These are phyloP conservation scores for Ennomos fuscantarius DNA, from an alignment of 2,888 invertebrate species.

Conservation along the genomic window DNA sequence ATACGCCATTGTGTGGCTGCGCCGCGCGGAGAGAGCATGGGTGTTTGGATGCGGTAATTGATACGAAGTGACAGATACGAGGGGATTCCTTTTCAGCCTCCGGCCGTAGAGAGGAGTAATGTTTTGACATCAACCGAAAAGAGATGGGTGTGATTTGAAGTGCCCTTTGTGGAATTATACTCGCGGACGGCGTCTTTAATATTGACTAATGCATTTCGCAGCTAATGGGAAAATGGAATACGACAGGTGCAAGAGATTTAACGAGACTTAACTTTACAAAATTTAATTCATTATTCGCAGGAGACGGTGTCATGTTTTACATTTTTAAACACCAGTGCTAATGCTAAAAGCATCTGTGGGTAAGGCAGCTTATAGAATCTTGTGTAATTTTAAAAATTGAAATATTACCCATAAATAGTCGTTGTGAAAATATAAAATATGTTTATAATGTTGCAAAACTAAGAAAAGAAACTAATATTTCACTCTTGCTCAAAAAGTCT, in stretches of 20 bases:
- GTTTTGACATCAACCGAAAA: conserved; percentile 82
- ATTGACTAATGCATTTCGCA: conserved; percentile 83
- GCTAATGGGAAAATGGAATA: conserved; percentile 76
- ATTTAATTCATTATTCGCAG: conserved; percentile 35
- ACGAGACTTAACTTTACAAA: conserved; percentile 54
- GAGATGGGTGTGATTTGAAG: conserved; percentile 85
- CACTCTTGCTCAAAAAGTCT: too few relatives aligned
- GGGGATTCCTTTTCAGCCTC: conserved; percentile 78
- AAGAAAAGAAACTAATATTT: too few relatives aligned
- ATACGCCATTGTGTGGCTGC: conserved; percentile 68
- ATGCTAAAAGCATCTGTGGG: conserved; percentile 1
- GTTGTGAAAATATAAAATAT: too few relatives aligned
- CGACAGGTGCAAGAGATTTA: conserved; percentile 79
- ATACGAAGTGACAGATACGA: conserved; percentile 82
- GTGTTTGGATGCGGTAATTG: conserved; percentile 85
- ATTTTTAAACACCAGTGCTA: not conserved
- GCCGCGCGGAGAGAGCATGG: conserved; percentile 57
- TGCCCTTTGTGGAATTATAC: conserved; percentile 85
- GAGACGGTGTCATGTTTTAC: conserved; percentile 9
- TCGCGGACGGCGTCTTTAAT: conserved; percentile 82
- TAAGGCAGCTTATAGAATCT: too few relatives aligned
- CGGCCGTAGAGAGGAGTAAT: conserved; percentile 71
- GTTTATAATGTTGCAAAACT: too few relatives aligned
- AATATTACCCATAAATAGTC: too few relatives aligned
- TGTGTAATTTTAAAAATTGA: too few relatives aligned